Base-by-base conservation (phyloP, 53 echinoderm and acorn worm species). In the Holothuria leucospilota region DNA sequence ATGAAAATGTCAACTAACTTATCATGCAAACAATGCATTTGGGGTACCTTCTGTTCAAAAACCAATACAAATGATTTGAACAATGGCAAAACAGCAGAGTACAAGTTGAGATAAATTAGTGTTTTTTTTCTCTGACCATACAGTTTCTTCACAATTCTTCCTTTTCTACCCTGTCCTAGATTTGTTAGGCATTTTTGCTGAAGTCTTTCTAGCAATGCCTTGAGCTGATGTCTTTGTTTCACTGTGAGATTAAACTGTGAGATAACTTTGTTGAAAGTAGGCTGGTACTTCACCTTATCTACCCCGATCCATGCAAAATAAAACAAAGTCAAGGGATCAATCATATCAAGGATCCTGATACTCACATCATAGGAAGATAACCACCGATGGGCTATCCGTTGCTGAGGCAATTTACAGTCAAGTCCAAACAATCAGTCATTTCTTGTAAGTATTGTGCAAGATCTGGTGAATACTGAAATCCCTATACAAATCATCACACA, bases 21-120 rank as follows among this genome's bases (percentile, higher is more conserved):
- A 79, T 85, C 85, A 39, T 89, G 90, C 29, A 69, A 52, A 46
- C 77, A 41, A 63, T 89, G 90, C n/a, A n/a, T n/a, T n/a, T n/a
- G n/a, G n/a, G n/a, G n/a, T n/a, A n/a, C 56, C 29, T 89, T 89
- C 63, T 71, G 83, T 69, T 89, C 84, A 71, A 89, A 84, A 71
- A 82, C 72, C 70, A 89, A 82, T 30, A 89, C 89, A 89, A 89
- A 89, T 40, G 71, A 51, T 81, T 84, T 89, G 72, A 89, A 89
- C 60, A 89, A 53, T 42, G 89, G 84, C 59, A 89, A 59, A 59
- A 89, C 53, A 84, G 61, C 68, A 39, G 58, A 53, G 74, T 89
- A 65, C 59, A 69, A 63, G 69, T 82, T 25, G 78, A 87, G 59
- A 56, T 78, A 87, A 21, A 24, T 78, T 78, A n/a, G n/a, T n/a